These are phyloP conservation scores for Dolichoris vasculosae DNA, from an alignment of 1,140 invertebrate genomes.

Conservation along the genomic window DNA sequence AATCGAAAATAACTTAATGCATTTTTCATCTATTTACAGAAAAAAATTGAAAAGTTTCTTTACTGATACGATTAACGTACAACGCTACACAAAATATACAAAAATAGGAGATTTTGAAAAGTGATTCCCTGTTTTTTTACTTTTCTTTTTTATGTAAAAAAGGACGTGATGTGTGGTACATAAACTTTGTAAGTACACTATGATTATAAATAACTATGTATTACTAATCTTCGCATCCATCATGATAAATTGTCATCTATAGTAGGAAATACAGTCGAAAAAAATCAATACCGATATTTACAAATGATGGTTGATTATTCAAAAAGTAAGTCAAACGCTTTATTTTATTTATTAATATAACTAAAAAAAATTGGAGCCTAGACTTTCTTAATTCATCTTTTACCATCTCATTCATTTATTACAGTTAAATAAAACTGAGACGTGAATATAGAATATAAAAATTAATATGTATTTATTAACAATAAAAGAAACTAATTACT, in stretches of 20 bases:
- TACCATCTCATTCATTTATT: slow-evolving; percentile 35
- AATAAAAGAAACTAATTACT: not conserved
- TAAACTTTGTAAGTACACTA: slow-evolving; percentile 43
- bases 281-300: slow-evolving; percentile 37
- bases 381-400: slow-evolving; percentile 30
- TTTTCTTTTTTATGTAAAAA: slow-evolving; percentile 33
- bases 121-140: slow-evolving; percentile 49
- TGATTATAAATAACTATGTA: slow-evolving; percentile 41
- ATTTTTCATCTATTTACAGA: not conserved
- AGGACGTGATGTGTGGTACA: slow-evolving; percentile 30
- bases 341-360: slow-evolving; percentile 16
- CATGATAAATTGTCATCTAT: slow-evolving; percentile 32
- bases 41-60: slow-evolving; percentile 23
- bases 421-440: slow-evolving; percentile 40
- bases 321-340: slow-evolving; percentile 18
- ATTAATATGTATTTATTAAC: not conserved
- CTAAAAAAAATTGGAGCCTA: slow-evolving; percentile 19
- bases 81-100: slow-evolving; percentile 14
- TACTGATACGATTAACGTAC: slow-evolving; percentile 27
- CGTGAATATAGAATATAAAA: not conserved
- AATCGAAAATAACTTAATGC: not conserved
- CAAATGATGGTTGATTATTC: slow-evolving; percentile 28
- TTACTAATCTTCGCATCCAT: slow-evolving; percentile 25
- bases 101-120: slow-evolving; percentile 45
- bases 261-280: slow-evolving; percentile 37